Conservation (phyloP, 2,888 invertebrate genomes). For the Hipparchia semele region DNA sequence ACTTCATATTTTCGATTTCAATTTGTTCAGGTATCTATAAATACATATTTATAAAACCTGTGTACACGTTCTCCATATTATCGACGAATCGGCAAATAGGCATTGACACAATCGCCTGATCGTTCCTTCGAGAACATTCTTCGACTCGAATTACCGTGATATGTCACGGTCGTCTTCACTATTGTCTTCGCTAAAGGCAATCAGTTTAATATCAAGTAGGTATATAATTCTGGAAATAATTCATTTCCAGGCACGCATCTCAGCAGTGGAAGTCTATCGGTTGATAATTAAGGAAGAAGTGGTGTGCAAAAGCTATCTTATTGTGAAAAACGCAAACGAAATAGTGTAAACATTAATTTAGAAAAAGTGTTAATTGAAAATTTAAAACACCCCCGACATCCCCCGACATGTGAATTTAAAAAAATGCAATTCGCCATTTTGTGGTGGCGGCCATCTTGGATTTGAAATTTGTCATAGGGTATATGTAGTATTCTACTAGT, state of each 20-base stretch:
- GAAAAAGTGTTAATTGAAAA: too few species aligned
- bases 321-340: too few species aligned
- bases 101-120: constrained; percentile 22
- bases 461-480: too few species aligned
- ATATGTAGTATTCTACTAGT: too few species aligned
- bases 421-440: too few species aligned
- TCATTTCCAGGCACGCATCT: background rate
- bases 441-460: too few species aligned
- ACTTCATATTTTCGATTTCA: background rate
- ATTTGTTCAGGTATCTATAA: background rate
- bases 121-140: constrained; percentile 27
- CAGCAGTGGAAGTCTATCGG: background rate
- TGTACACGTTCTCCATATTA: background rate
- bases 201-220: background rate
- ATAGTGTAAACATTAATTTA: too few species aligned
- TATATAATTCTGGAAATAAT: background rate
- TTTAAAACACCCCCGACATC: too few species aligned
- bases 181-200: constrained; percentile 7
- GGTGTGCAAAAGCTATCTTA: too few species aligned
- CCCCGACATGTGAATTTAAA: too few species aligned
- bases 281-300: background rate
- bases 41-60: background rate
- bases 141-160: constrained; percentile 34
- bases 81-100: background rate
- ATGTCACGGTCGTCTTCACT: constrained; percentile 29